phyloP scores from a whole-genome alignment of 2,888 invertebrate species.

The Panzeria rudis region DNA sequence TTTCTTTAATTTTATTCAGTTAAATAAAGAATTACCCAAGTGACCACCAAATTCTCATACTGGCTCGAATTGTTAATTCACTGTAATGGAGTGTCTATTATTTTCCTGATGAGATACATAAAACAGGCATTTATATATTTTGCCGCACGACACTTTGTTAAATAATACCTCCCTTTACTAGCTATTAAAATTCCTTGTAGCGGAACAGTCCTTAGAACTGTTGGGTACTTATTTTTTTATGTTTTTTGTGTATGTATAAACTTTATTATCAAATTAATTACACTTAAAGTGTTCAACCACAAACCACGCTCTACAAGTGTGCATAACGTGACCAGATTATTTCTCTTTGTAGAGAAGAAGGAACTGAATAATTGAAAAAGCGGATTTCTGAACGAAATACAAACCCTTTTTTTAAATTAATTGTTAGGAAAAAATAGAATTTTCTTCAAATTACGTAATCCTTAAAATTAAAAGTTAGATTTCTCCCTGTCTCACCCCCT shows the following conservation, averaged over 20 bases:
- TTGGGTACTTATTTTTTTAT: background rate
- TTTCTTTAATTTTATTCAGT: no score
- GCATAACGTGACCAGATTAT: background rate
- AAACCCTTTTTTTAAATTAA: background rate
- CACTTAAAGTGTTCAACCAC: slow-evolving; percentile 35
- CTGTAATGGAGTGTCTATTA: no score
- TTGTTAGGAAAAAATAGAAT: no score
- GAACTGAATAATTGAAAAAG: background rate
- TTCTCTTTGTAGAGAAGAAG: background rate
- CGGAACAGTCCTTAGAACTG: background rate
- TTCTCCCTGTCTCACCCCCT: no score
- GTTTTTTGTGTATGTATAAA: slow-evolving; percentile 3
- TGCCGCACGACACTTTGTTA: background rate
- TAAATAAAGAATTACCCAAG: no score
- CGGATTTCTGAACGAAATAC: background rate
- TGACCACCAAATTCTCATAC: no score
- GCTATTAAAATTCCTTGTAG: background rate
- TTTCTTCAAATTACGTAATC: no score
- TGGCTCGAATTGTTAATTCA: no score
- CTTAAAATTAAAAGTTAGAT: no score
- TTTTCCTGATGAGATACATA: no score
- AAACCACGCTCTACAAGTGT: slow-evolving; percentile 10
- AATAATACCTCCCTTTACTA: background rate
- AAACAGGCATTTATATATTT: no score
- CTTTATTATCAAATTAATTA: slow-evolving; percentile 56